A percentile compares a stretch with the other conserved stretches of the same genome.
phyloP scores from a whole-genome alignment of 2,113 vertebrate genomes.

The Megaceryle maxima region DNA sequence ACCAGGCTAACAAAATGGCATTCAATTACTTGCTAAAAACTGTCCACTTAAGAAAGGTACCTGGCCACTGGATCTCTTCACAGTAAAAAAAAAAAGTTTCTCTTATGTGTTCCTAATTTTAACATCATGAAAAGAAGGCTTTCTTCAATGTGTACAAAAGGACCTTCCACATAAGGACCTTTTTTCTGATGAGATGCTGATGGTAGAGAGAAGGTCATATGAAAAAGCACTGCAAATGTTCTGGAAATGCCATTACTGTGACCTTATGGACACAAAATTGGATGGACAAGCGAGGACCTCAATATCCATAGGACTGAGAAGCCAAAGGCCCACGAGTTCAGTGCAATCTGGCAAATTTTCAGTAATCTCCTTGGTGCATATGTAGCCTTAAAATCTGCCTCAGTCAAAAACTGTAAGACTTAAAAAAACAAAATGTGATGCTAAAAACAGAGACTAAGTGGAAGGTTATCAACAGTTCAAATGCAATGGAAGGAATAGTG shows the following conservation, averaged over 20 bases:
- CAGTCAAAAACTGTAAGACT: not conserved
- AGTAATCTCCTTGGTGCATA: not conserved
- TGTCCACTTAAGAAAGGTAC: not conserved
- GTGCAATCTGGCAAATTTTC: not conserved
- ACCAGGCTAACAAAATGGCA: not conserved
- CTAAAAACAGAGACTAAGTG: not conserved
- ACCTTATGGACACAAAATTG: not conserved
- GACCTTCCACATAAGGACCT: not conserved
- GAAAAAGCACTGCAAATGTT: not conserved
- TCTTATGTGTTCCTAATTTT: not conserved
- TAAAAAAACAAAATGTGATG: not conserved
- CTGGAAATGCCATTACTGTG: not conserved
- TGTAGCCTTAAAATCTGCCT: not conserved
- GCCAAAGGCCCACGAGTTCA: not conserved
- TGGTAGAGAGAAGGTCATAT: not conserved
- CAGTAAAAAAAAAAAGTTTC: not conserved
- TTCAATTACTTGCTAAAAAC: not conserved
- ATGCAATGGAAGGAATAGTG: not conserved
- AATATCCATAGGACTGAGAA: not conserved
- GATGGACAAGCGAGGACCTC: not conserved
- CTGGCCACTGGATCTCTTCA: not conserved
- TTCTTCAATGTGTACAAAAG: not conserved
- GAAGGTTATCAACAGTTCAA: not conserved
- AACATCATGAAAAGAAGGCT: not conserved
- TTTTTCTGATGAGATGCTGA: not conserved